Conservation (phyloP, 2,888 invertebrate genomes). For the Eupithecia inturbata region DNA sequence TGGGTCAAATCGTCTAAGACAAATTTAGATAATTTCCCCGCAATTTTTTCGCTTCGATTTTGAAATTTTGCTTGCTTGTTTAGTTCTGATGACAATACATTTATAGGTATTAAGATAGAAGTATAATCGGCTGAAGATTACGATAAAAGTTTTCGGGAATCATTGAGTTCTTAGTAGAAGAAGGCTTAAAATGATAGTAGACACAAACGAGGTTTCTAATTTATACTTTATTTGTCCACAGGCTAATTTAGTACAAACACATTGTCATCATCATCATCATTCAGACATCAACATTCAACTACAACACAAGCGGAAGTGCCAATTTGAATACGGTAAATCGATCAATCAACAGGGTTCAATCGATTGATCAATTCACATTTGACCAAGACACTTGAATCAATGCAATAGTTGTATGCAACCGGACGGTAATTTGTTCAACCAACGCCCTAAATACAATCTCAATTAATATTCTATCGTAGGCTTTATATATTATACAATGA, state of each 20-base stretch:
- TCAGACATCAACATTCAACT: slow-evolving; percentile 27
- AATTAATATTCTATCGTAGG: not conserved
- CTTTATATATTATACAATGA: not conserved
- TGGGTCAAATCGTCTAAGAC: not conserved
- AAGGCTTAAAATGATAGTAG: too few relatives aligned
- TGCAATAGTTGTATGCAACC: not conserved
- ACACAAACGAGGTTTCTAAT: too few relatives aligned
- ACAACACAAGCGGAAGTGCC: not conserved
- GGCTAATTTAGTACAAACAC: slow-evolving; percentile 47
- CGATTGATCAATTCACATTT: not conserved
- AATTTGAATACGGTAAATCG: not conserved
- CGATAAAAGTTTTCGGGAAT: too few relatives aligned
- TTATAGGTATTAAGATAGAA: too few relatives aligned
- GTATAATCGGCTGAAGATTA: too few relatives aligned
- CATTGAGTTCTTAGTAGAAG: too few relatives aligned
- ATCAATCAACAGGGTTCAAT: not conserved
- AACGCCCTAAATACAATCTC: not conserved
- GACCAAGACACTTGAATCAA: not conserved
- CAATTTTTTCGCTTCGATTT: not conserved
- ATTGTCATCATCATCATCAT: slow-evolving; percentile 41
- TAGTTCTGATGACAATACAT: not conserved
- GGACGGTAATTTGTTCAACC: not conserved
- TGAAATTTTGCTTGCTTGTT: not conserved
- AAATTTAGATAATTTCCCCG: not conserved
- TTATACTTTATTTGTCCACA: slow-evolving; percentile 42